phyloP scores from a whole-genome alignment of 2,888 invertebrate genomes.

The Phragmatobia fuliginosa region DNA sequence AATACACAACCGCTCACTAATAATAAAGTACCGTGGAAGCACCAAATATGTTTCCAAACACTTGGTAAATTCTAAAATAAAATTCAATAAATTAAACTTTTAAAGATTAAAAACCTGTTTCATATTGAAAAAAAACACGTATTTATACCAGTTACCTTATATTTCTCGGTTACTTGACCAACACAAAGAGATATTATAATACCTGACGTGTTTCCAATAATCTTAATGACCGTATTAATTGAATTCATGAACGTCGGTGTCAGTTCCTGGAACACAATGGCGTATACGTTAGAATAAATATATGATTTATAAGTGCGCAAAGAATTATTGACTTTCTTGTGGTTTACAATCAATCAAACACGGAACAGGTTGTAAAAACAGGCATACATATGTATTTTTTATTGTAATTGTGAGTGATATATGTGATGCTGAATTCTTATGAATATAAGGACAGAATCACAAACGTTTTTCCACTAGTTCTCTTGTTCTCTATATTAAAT shows the following conservation, averaged over 20 bases:
- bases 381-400: not conserved
- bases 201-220: constrained; percentile 90
- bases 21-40: constrained; percentile 74
- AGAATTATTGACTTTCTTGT: not conserved
- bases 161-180: constrained; percentile 85
- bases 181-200: constrained; percentile 90
- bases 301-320: not conserved
- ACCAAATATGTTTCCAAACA: constrained; percentile 81
- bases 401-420: too few species aligned
- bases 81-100: not conserved
- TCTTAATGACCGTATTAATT: constrained; percentile 91
- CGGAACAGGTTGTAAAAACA: not conserved
- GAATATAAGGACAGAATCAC: not conserved
- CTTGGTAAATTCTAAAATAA: constrained; percentile 63
- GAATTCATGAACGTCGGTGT: constrained; percentile 92
- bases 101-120: not conserved
- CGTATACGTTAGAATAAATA: constrained; percentile 33
- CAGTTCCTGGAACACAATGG: constrained; percentile 88
- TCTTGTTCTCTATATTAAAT: too few species aligned
- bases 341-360: not conserved
- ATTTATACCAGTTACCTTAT: constrained; percentile 65
- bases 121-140: not conserved
- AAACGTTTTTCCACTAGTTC: not conserved
- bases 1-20: constrained; percentile 73
- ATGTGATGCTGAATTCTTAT: too few species aligned